Conservation (phyloP, 2,797 vertebrate genomes). For the Poeciliopsis paucimaculata region DNA sequence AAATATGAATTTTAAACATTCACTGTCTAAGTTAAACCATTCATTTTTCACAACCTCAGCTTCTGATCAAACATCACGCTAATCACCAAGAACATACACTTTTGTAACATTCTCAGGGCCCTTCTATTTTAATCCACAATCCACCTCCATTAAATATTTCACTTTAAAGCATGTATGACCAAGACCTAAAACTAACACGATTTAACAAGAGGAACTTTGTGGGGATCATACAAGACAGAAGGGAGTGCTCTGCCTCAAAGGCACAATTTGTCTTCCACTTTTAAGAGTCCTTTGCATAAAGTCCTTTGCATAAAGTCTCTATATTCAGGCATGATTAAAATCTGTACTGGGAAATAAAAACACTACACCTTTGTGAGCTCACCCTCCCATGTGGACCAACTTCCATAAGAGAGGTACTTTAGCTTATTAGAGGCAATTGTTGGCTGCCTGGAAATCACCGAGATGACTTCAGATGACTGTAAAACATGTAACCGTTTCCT, state of each 20-base stretch:
- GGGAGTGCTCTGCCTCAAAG: conserved; percentile 8
- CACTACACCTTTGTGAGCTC: too few relatives aligned
- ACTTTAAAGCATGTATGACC: conserved; percentile 3
- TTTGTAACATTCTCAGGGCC: neutral
- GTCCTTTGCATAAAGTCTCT: conserved; percentile 38
- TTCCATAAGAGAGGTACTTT: too few relatives aligned
- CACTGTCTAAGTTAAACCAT: neutral
- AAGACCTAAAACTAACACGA: neutral
- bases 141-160: neutral
- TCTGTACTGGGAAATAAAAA: neutral
- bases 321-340: conserved; percentile 19
- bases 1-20: neutral
- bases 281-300: conserved; percentile 44
- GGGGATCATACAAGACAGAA: neutral
- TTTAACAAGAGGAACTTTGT: neutral
- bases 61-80: neutral
- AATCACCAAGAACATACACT: neutral
- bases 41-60: neutral
- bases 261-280: conserved; percentile 27
- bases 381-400: too few relatives aligned
- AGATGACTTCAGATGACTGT: too few relatives aligned
- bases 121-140: neutral
- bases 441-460: too few relatives aligned
- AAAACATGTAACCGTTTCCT: too few relatives aligned
- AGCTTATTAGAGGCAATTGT: too few relatives aligned